Conservation (phyloP, 2,797 vertebrate species). For the Cuculus canorus region DNA sequence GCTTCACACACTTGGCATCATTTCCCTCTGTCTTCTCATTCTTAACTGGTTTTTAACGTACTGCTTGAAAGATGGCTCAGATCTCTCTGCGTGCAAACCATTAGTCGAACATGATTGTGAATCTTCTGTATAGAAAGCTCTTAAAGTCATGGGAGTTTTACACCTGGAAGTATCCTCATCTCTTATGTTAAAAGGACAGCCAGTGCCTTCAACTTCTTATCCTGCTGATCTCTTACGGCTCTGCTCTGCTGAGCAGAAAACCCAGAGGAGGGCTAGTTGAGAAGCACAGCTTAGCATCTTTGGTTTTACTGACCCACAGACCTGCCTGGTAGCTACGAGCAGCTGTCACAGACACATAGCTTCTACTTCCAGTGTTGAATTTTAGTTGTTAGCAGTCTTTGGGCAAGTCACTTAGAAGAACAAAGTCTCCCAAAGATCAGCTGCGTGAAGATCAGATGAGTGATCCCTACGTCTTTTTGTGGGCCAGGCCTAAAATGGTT, state of each 20-base stretch:
- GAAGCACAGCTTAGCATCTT: neutral
- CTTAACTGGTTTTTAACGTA: constrained; percentile 43
- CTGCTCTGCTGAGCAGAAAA: neutral
- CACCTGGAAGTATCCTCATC: neutral
- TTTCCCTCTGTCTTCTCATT: neutral
- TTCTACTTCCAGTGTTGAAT: neutral
- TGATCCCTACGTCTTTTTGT: neutral
- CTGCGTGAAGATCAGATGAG: neutral
- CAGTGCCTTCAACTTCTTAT: neutral
- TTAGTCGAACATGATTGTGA: neutral
- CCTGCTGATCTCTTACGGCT: neutral
- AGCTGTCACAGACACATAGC: neutral
- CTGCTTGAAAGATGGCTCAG: constrained; percentile 26
- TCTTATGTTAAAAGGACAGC: neutral
- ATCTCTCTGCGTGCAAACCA: neutral
- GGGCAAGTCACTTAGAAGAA: neutral
- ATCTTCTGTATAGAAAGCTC: neutral
- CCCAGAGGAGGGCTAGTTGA: neutral
- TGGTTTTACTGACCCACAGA: neutral
- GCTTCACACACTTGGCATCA: constrained; percentile 1
- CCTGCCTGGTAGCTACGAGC: neutral
- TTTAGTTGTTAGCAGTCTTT: neutral
- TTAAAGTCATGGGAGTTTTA: neutral
- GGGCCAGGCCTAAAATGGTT: neutral
- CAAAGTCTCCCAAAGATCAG: neutral